phyloP scores from a whole-genome alignment of 2,797 vertebrate genomes.

The Columba guinea region DNA sequence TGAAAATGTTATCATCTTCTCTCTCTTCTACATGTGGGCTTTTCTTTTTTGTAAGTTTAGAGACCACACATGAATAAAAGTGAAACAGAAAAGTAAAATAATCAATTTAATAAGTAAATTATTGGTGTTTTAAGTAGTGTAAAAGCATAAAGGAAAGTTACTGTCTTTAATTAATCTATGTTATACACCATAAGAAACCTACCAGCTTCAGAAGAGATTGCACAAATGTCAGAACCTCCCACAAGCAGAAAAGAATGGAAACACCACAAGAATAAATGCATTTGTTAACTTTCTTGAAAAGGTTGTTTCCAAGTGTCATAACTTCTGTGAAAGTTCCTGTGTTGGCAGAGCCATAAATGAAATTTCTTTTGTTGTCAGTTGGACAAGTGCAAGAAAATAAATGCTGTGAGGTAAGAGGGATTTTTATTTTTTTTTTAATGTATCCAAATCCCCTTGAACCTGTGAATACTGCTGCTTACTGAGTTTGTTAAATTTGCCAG shows the following conservation, averaged over 20 bases:
- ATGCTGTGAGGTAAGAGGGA: not conserved
- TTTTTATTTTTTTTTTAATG: not conserved
- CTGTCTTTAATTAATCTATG: not conserved
- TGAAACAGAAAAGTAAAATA: not conserved
- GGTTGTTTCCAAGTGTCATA: not conserved
- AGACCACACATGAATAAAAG: not conserved
- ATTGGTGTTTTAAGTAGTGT: not conserved
- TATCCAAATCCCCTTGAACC: not conserved
- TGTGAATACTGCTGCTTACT: not conserved
- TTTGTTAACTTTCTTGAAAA: not conserved
- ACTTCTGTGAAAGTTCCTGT: not conserved
- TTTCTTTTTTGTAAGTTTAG: not conserved
- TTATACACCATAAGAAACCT: not conserved
- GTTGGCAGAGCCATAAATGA: not conserved
- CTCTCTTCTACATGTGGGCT: not conserved
- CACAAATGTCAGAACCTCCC: not conserved
- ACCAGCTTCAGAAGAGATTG: not conserved
- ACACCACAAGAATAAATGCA: not conserved
- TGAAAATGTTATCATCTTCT: not conserved
- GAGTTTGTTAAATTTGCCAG: not conserved
- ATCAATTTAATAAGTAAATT: not conserved
- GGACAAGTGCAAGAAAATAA: not conserved
- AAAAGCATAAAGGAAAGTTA: not conserved
- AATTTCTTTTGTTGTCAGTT: not conserved
- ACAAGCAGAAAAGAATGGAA: not conserved